These are phyloP conservation scores for Corythornis vintsioides DNA, from an alignment of 2,113 vertebrate species.

Conservation along the genomic window DNA sequence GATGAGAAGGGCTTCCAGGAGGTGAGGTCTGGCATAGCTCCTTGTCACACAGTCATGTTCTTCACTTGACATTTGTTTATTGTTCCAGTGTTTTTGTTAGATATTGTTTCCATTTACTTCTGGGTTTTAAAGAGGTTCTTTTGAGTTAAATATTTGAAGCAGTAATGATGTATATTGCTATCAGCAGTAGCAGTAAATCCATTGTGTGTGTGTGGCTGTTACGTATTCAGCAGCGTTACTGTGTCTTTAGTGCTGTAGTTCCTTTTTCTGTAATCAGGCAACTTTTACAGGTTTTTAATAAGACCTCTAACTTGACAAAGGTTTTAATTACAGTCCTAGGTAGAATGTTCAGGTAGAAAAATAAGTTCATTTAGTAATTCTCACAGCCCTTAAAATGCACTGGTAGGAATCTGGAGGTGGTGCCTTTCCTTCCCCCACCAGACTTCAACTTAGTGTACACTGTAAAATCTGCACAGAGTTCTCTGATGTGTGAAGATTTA, in stretches of 20 bases:
- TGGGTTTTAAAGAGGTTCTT: conserved; percentile 23
- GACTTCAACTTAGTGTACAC: conserved; percentile 33
- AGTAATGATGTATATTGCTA: not conserved
- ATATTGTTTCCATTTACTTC: conserved; percentile 12
- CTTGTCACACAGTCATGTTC: not conserved
- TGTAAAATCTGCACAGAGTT: conserved; percentile 61
- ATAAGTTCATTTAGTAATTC: conserved; percentile 22
- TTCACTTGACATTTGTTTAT: not conserved
- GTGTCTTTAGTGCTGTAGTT: conserved; percentile 6
- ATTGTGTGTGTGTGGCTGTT: not conserved
- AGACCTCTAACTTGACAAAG: conserved; percentile 47
- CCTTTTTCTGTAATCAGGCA: conserved; percentile 77
- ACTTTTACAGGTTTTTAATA: conserved; percentile 72
- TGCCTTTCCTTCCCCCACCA: not conserved
- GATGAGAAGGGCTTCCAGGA: not conserved
- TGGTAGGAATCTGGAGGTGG: conserved; percentile 38
- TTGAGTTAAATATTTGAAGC: conserved; percentile 35
- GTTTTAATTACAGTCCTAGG: conserved; percentile 15
- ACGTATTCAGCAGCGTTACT: not conserved
- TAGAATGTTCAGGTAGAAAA: conserved; percentile 22
- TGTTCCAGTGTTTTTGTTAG: not conserved
- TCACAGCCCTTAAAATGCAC: conserved; percentile 52
- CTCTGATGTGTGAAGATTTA: conserved; percentile 66
- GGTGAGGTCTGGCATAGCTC: not conserved
- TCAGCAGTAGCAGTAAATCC: not conserved